Evolutionary conservation across 2,888 invertebrate genomes (phyloP).

Genomic region (Entomobrya multifasciata): DNA sequence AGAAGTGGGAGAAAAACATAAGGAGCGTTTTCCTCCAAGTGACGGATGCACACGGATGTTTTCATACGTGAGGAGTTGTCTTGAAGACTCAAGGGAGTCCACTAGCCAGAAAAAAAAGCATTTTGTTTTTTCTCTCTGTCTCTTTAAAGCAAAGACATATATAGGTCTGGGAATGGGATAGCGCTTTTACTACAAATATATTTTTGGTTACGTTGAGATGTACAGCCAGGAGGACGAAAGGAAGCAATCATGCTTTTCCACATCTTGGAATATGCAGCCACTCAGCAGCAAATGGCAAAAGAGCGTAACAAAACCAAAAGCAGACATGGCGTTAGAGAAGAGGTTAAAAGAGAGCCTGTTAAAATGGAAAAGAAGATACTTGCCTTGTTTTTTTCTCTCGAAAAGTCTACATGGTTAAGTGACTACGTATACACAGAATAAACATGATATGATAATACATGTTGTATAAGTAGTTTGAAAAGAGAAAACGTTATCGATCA

Average conservation of each 20-base stretch:
- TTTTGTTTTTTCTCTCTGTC: constrained; percentile 1
- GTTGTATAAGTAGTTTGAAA: neutral
- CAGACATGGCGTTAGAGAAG: neutral
- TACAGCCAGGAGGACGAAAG: constrained; percentile 11
- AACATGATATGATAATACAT: neutral
- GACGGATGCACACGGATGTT: constrained; percentile 25
- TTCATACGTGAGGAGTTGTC: constrained; percentile 17
- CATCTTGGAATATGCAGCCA: constrained; percentile 12
- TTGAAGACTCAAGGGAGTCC: constrained; percentile 21
- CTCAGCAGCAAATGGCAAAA: neutral
- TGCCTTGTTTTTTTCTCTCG: no score
- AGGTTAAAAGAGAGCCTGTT: neutral
- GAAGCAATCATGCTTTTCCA: constrained; percentile 46
- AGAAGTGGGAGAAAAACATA: neutral
- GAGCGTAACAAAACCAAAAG: neutral
- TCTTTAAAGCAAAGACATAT: no score
- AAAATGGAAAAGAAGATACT: no score
- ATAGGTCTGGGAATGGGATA: no score
- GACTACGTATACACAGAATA: no score
- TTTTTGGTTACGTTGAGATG: neutral
- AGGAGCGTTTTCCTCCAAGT: constrained; percentile 23
- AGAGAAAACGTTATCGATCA: constrained; percentile 36
- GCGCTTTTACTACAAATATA: neutral
- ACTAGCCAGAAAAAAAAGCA: neutral
- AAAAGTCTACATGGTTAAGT: no score